phyloP scores from a whole-genome alignment of 2,888 invertebrate genomes.

The Griposia aprilina region DNA sequence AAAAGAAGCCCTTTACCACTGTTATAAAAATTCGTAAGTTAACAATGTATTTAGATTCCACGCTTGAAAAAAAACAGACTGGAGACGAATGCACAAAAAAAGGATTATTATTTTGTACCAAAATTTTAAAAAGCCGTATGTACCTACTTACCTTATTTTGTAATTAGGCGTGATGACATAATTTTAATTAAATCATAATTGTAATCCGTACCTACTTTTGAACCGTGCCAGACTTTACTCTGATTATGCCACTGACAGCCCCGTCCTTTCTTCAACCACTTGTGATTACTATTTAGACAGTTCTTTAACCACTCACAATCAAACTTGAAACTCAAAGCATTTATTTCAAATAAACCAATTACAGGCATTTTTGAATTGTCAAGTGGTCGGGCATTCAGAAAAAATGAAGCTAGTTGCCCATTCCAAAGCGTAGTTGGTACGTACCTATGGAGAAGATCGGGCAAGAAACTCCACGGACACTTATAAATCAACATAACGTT shows the following conservation, averaged over 20 bases:
- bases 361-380: no score
- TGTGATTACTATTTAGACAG: conserved; percentile 23
- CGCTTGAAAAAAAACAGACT: neutral
- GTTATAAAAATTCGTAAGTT: conserved; percentile 86
- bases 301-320: conserved; percentile 1
- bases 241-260: neutral
- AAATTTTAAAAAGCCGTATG: conserved; percentile 1
- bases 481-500: no score
- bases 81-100: neutral
- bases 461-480: no score
- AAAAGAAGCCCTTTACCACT: conserved; percentile 76
- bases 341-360: no score
- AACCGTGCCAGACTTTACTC: neutral
- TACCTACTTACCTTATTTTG: neutral
- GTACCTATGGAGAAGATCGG: no score
- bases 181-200: conserved; percentile 12
- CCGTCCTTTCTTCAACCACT: conserved; percentile 1
- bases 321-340: no score
- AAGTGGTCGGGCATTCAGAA: no score
- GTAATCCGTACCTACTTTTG: neutral
- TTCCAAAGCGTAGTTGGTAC: no score
- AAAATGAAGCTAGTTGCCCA: no score
- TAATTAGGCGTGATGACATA: neutral
- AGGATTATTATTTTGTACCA: neutral
- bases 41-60: neutral